Base-by-base conservation (phyloP, 1,140 invertebrate genomes). In the Rhopalosiphum padi region DNA sequence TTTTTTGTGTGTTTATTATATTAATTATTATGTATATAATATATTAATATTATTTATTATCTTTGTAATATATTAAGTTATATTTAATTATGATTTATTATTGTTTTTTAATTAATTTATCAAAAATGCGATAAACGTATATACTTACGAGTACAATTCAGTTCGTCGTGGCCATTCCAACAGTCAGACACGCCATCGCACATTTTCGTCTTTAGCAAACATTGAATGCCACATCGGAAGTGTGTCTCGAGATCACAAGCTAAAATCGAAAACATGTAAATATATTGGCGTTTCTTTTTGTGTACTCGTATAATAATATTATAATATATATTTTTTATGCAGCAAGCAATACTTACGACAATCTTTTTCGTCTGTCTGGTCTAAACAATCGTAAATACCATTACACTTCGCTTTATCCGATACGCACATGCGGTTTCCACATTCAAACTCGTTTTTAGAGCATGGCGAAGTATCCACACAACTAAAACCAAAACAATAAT, bases 171-270 rank as follows among this genome's bases (percentile, higher is more conserved):
- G 37, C 97, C 97, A 95, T 98, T 97, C 97, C 97, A 97, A 94
- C 97, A 98, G 95, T 98, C 97, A 88, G 97, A 96, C 92, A 96
- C 95, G 53, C 97, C 97, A 95, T 98, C 96, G 95, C 97, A 98
- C 94, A 96, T 96, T 95, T 96, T 97, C 30, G 95, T 96, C 90
- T 96, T 96, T 35, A 97, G 96, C 93, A 98, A 96, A 95, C 97
- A 98, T 91, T 96, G 96, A 94, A 97, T 97, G 83, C 97, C 97
- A 95, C 97, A 98, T 83, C 97, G 97, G 95, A 98, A 98, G 95
- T 97, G 96, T 92, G 96, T 97, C 25, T 96, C 95, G 90, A 96
- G 95, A 94, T 97, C 96, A 95, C 97, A 98, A 94, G 96, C 97
- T 97, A 95, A 95, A 96, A 96, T 94, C 94, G 94, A 94, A 94